Base-by-base conservation (phyloP, 2,113 vertebrate species). In the Corynorhinus townsendii region DNA sequence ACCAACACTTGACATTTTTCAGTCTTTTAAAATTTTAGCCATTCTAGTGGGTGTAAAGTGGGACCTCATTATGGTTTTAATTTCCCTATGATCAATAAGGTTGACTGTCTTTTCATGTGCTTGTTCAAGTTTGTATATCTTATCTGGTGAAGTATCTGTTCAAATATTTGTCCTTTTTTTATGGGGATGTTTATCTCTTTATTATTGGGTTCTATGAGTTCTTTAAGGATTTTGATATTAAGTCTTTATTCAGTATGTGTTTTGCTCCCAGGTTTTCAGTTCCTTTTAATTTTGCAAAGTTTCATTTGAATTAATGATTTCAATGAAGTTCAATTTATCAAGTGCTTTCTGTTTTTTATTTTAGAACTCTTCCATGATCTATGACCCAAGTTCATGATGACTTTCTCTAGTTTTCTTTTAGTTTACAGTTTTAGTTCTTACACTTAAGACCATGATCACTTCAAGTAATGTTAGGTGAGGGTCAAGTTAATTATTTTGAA, bases 351-450 rank as follows among this genome's bases (percentile, higher is more conserved):
- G 26, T 95, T 35, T 54, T 87, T 0, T 71, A 83, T 62, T 92
- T 96, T 71, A 81, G 56, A 94, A 92, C 38, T 90, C 30, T 69
- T 49, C 3, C 4, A 11, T 90, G 71, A 89, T 10, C 7, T n/a
- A 38, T 87, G 71, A 86, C 12, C 16, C 38, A 92, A 59, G 1
- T 71, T 71, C n/a, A 73, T 56, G 0, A 79, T 73, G 33, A 79
- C 43, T 79, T 86, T 93, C 75, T 66, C 49, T 22, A 91, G 33
- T 94, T 85, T 87, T 80, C 56, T 59, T 87, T 15, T 82, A 49
- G 20, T 89, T 90, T 88, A 91, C 33, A 79, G 45, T 59, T 91
- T 94, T 52, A 77, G 49, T 85, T 87, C 10, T 92, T 88, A 77
- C 14, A 86, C 62, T 66, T 86, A 90, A 26, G 66, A 87, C 20